Conservation (phyloP, 2,113 vertebrate species). For the Trogon melanurus region DNA sequence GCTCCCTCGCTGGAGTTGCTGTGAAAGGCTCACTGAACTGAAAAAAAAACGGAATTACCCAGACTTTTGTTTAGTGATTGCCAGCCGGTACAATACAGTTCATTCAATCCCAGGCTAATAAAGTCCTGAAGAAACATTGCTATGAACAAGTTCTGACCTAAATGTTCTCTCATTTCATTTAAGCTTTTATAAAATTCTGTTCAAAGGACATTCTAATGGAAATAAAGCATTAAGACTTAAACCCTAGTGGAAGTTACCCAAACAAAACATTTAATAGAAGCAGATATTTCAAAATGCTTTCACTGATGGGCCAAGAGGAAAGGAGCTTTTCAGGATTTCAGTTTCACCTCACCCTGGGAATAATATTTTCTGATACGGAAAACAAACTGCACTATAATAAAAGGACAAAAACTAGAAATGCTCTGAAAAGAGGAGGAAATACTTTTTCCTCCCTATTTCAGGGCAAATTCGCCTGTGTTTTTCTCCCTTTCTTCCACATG, state of each 20-base stretch:
- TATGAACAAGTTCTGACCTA: conserved; percentile 10
- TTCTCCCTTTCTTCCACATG: not conserved
- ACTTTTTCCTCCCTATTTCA: not conserved
- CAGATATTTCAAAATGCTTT: conserved; percentile 33
- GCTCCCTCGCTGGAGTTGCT: not conserved
- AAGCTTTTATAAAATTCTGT: conserved; percentile 21
- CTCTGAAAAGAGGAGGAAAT: not conserved
- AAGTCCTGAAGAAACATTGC: conserved; percentile 2
- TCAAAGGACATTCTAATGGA: conserved; percentile 56
- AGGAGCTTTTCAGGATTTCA: conserved; percentile 25
- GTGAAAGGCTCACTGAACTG: not conserved
- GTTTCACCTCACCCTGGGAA: conserved; percentile 30
- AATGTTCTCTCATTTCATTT: conserved; percentile 41
- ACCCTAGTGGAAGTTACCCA: conserved; percentile 45
- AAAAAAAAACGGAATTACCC: not conserved
- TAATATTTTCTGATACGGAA: not conserved
- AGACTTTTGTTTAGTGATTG: conserved; percentile 8
- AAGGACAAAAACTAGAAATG: not conserved
- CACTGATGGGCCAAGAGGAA: conserved; percentile 28
- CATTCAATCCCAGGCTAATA: conserved; percentile 19
- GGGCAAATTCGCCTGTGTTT: not conserved
- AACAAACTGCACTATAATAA: not conserved
- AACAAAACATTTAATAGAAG: conserved; percentile 48
- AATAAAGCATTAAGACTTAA: conserved; percentile 46
- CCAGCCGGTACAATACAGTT: conserved; percentile 2